Base-by-base conservation (phyloP, 2,888 invertebrate species). In the Cylloceria caligata region DNA sequence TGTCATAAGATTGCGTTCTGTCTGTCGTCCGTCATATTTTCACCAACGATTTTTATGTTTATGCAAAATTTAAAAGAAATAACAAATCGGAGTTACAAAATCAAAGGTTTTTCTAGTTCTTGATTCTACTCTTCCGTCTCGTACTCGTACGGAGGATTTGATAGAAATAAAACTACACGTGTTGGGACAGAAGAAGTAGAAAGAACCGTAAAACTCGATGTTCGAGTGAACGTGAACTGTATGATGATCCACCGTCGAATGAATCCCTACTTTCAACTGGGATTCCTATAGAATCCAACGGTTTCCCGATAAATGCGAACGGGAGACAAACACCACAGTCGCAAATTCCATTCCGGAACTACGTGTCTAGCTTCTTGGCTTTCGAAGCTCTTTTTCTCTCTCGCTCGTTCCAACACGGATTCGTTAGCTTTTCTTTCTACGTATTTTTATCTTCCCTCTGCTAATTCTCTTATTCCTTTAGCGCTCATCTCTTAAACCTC, bases 1-100 rank as follows among this genome's bases (percentile, higher is more conserved):
- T 97, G 94, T 36, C 91, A 90, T 19, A 92, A 86, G 57, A 93
- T 87, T 57, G 84, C 85, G 27, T 60, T 79, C 24, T 87, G 86
- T 34, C 85, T 86, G 52, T 60, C 36, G 30, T 30, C 42, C 16
- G 82, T 60, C 84, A 82, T 82, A 27, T 13, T 57, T 36, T 30
- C 36, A 3, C 2, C 52, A 30, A 52, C 7, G 4, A 82, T 47
- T 34, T 55, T 64, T 52, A 30, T 13, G 2, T 24, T 24, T 3
- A 21, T 3, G 52, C 24, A 13, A 24, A 52, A 24, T 52, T 52
- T 24, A 21, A 24, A 3, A 9, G 24, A 52, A 1, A 0, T 11
- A 52, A 11, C 11, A 52, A 52, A 24, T 11, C 24, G 11, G 24
- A 52, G 52, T 52, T 52, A 13, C n/a, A 3, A 13, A 52, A 24